Base-by-base conservation (phyloP, 2,113 vertebrate species). In the Cromileptes altivelis region DNA sequence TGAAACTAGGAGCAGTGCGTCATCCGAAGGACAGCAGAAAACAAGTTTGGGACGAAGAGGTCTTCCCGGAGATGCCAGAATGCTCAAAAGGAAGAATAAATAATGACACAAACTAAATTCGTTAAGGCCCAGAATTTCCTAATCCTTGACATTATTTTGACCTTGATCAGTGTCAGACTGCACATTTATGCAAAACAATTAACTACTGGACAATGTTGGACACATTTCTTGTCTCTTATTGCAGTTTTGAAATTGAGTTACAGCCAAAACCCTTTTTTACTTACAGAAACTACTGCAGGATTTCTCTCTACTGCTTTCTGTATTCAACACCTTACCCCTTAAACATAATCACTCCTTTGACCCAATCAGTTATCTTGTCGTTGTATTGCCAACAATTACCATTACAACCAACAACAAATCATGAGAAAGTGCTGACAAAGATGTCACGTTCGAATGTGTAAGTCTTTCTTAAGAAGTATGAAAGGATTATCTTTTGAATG, bases 381-480 rank as follows among this genome's bases (percentile, higher is more conserved):
- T 67, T 60, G 70, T 30, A 12, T 25, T 52, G 25, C 18, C 4
- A 6, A 33, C 64, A 21, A 83, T 86, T 87, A 84, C 70, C 82
- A 88, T 82, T n/a, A 84, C 76, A 81, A 86, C 27, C 63, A 62
- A 42, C 64, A 70, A 52, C 53, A 77, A 85, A 70, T 73, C 75
- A 50, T 64, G 65, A 78, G 25, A 71, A 81, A 78, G 71, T 10
- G 57, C 30, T 69, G 72, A 89, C 81, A 91, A 89, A 88, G 78
- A 86, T 62, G 27, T 70, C 49, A 45, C 2, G n/a, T 53, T 55
- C 18, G 2, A 76, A 73, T 65, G 33, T 17, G 63, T 17, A 1
- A 12, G 47, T 47, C 58, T 76, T 79, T 73, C 58, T 50, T 37
- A 25, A 53, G 18, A 37, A 8, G 40, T 27, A 64, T 72, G 62